Conservation (phyloP, 2,888 invertebrate species). For the Muschampia plurimacula region DNA sequence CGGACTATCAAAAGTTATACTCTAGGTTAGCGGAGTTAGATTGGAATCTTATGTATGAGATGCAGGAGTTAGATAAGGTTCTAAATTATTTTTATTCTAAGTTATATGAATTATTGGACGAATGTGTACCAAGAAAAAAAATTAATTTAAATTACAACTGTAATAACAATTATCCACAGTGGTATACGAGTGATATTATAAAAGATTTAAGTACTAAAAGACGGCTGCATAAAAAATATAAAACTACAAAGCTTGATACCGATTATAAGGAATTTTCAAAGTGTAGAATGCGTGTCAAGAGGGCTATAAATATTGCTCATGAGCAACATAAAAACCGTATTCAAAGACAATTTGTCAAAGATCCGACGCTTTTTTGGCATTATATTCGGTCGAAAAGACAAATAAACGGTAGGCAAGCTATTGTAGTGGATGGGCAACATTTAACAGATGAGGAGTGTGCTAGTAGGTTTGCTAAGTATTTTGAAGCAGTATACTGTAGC, state of each 20-base stretch:
- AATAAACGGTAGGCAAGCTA: neutral
- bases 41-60: constrained; percentile 7
- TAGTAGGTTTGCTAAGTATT: constrained; percentile 37
- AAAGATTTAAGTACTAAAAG: constrained; percentile 39
- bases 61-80: constrained; percentile 8
- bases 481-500: constrained; percentile 18
- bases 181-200: constrained; percentile 45
- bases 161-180: constrained; percentile 42
- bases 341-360: constrained; percentile 18
- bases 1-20: neutral
- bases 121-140: constrained; percentile 41
- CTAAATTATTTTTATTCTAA: constrained; percentile 39
- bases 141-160: constrained; percentile 1
- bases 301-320: neutral
- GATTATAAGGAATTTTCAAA: constrained; percentile 8
- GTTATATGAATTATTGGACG: constrained; percentile 35
- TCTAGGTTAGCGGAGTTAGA: constrained; percentile 3
- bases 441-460: constrained; percentile 35
- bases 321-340: constrained; percentile 11
- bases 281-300: constrained; percentile 10
- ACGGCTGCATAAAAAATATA: constrained; percentile 41
- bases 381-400: constrained; percentile 2
- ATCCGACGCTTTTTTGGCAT: constrained; percentile 41
- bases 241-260: constrained; percentile 23
- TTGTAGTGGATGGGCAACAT: neutral